Base-by-base conservation (phyloP, 2,888 invertebrate species). In the Aricia artaxerxes region DNA sequence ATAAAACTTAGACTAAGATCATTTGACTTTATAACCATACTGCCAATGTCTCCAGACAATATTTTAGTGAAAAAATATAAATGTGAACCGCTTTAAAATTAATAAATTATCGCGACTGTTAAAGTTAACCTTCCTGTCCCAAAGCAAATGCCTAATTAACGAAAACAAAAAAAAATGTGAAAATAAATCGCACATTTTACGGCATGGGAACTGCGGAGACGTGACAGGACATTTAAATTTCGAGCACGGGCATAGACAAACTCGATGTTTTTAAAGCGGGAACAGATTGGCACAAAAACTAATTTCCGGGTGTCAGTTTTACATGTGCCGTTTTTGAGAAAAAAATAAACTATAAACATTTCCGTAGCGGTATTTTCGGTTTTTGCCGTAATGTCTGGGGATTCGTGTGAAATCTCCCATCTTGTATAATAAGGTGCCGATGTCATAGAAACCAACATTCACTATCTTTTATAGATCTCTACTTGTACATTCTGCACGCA, bases 341-440 rank as follows among this genome's bases (percentile, higher is more conserved):
- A 44, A 49, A 49, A 40, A 35, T 40, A 73, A 53, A 53, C 85
- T 83, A 83, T 83, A 82, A 81, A 83, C 84, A 84, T 87, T 88
- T 88, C 88, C 88, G 87, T 87, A 89, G 87, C 90, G 87, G 89
- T 87, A 85, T 88, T 88, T 89, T 88, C 87, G 53, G 84, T 85
- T 86, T 86, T 86, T 85, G 84, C 84, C 82, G 69, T 73, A 79
- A 82, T 82, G 83, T 84, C 84, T 83, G 81, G 84, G 84, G 85
- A 84, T 80, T 82, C 84, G 84, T 84, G 82, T 75, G 75, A 40
- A 79, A 78, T 78, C 73, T 78, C 40, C 73, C 78, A 78, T 78
- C 78, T 73, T 78, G 78, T 76, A 79, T 79, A 89, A 79, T 64
- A 78, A 78, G 78, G 44, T 60, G 81, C 77, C 80, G 79, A 80